phyloP scores from a whole-genome alignment of 2,797 vertebrate genomes.

The Sebastes steindachneri region DNA sequence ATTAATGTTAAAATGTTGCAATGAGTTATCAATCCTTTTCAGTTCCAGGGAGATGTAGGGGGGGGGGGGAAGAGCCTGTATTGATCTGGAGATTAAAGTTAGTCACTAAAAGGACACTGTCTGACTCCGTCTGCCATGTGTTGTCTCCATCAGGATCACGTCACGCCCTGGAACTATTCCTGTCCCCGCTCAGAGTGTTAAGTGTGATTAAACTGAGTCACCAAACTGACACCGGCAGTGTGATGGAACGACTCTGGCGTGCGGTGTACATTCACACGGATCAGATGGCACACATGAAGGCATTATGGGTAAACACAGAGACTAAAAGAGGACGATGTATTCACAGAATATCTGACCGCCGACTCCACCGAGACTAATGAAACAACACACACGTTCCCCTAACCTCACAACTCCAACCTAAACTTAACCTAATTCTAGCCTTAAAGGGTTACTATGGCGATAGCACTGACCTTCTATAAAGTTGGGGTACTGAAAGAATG shows the following conservation, averaged over 20 bases:
- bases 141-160: not conserved
- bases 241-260: not conserved
- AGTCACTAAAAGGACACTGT: not conserved
- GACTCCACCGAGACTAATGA: constrained; percentile 1
- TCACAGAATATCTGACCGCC: not conserved
- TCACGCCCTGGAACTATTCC: constrained; percentile 27
- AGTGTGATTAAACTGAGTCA: constrained; percentile 29
- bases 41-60: not conserved
- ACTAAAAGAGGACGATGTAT: constrained; percentile 6
- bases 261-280: not conserved
- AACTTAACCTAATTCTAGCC: not conserved
- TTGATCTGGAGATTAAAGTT: not conserved
- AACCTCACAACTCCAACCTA: not conserved
- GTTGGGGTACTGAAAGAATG: not conserved
- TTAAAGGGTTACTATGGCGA: not conserved
- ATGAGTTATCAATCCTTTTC: not conserved
- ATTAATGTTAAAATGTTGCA: not conserved
- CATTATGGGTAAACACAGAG: constrained; percentile 10
- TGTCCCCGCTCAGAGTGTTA: not conserved
- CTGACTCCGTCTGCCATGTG: constrained; percentile 4
- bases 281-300: constrained; percentile 8
- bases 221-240: not conserved
- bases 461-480: not conserved
- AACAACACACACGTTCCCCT: not conserved
- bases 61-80: not conserved